phyloP scores from a whole-genome alignment of 2,888 invertebrate genomes.

The Bhutanitis thaidina region DNA sequence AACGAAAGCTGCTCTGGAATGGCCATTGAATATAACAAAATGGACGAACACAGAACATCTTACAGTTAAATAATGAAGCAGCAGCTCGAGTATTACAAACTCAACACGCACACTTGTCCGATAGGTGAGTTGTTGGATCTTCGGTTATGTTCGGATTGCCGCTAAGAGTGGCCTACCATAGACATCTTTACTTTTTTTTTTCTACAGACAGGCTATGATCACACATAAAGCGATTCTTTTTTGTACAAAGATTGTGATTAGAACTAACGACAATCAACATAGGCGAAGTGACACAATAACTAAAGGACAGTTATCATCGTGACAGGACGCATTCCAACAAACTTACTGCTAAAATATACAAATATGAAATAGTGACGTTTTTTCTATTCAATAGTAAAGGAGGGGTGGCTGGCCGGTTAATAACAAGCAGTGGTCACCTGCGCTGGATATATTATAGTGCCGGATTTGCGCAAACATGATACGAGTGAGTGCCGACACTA shows the following conservation, averaged over 20 bases:
- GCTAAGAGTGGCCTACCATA: slow-evolving; percentile 33
- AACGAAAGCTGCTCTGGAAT: slow-evolving; percentile 16
- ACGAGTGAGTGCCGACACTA: too few relatives aligned
- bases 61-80: slow-evolving; percentile 20
- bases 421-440: too few relatives aligned
- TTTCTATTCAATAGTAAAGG: too few relatives aligned
- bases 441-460: too few relatives aligned
- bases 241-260: slow-evolving; percentile 42
- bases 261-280: slow-evolving; percentile 46
- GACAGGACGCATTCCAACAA: neutral
- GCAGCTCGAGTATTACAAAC: slow-evolving; percentile 18
- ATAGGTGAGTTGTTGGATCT: neutral
- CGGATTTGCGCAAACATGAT: too few relatives aligned
- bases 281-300: slow-evolving; percentile 37
- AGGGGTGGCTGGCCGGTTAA: too few relatives aligned
- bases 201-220: slow-evolving; percentile 31
- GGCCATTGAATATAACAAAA: slow-evolving; percentile 14
- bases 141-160: slow-evolving; percentile 35
- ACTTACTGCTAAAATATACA: too few relatives aligned
- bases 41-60: slow-evolving; percentile 22
- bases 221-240: slow-evolving; percentile 35
- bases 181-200: slow-evolving; percentile 31
- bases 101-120: slow-evolving; percentile 5
- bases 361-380: too few relatives aligned
- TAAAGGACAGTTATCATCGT: neutral